Base-by-base conservation (phyloP, 1,140 invertebrate species). In the Gonioctena quinquepunctata region DNA sequence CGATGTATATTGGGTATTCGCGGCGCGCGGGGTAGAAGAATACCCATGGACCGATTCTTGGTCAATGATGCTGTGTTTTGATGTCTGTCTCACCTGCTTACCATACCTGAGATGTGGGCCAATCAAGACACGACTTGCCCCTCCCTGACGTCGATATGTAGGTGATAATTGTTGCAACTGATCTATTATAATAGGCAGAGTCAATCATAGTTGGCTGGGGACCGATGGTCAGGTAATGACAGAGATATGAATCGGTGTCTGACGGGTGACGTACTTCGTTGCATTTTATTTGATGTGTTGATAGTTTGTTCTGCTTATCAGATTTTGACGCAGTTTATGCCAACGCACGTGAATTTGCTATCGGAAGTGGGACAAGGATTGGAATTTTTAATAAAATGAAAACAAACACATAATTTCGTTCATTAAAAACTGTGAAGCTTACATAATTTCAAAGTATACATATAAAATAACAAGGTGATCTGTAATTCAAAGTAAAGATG, bases 81-180 rank as follows among this genome's bases (percentile, higher is more conserved):
- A 50, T 66, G 64, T 66, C 27, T 26, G 64, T 66, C 64, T 66
- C 64, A 66, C 64, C 64, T 66, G 64, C 64, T 57, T 33, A 28
- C 49, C 52, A 27, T 66, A 66, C 64, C 64, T 66, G 64, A 66
- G 64, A 66, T 66, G 33, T 57, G 49, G 50, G 52, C 64, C 64
- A 66, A 66, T 66, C 49, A 28, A 66, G 25, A n/a, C 52, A 54
- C 27, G 22, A n/a, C 11, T n/a, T 54, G 33, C 64, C 64, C 64
- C 64, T 54, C 64, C 42, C 33, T 21, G 33, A 13, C 18, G 16
- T 54, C 33, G 33, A 26, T 66, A 66, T 54, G 52, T 66, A 25
- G 64, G 64, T 54, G 48, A 66, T 66, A 66, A 66, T 66, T 66
- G 42, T 48, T 16, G 42, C 62, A 65, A 65, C 62, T 52, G 16